Evolutionary conservation across 2,888 invertebrate species (phyloP), one percentile per base, ranked within the genome.

Genomic region (Drosophila fungiperda): DNA sequence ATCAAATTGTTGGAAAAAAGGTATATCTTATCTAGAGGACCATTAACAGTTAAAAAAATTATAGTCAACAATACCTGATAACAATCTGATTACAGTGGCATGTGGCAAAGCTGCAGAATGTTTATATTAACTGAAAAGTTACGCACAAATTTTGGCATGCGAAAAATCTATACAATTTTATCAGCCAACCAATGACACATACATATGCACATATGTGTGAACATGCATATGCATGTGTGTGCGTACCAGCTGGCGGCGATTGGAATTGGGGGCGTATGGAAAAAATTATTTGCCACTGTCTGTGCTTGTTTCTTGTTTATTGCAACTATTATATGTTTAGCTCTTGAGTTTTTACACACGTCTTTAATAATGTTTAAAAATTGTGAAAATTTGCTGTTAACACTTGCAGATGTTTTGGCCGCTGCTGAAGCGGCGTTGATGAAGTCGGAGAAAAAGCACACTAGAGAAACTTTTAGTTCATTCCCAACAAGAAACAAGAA

Each of bases 141-240:
- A 55, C 32, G 50, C 49, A 63, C 50, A 52, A 63, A n/a, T 59
- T 60, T 68, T 66, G 76, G 69, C 62, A 70, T 78, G 89, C 80
- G 84, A 88, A 84, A 84, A 84, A 84, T 84, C 84, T 63, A 84
- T 84, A 84, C 71, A 73, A 68, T 83, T 88, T 88, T 85, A 82
- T 88, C 83, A 73, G 69, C 59, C 42, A 70, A 69, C 61, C 42
- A 72, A 66, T 62, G 64, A 55, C 67, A 62, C 50, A 70, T 58
- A 64, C 53, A 55, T 32, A 49, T 53, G 63, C 12, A 45, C 12
- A 50, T 26, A 33, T 64, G 53, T 45, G 17, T 70, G 48, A 3
- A 15, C 15, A 8, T 36, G 48, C 40, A 15, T 32, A 11, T 53
- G 26, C 40, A 4, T 57, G 11, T 53, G 26, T 64, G 64, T 70